Base-by-base conservation (phyloP, 2,888 invertebrate genomes). In the Bruchidius siliquastri region DNA sequence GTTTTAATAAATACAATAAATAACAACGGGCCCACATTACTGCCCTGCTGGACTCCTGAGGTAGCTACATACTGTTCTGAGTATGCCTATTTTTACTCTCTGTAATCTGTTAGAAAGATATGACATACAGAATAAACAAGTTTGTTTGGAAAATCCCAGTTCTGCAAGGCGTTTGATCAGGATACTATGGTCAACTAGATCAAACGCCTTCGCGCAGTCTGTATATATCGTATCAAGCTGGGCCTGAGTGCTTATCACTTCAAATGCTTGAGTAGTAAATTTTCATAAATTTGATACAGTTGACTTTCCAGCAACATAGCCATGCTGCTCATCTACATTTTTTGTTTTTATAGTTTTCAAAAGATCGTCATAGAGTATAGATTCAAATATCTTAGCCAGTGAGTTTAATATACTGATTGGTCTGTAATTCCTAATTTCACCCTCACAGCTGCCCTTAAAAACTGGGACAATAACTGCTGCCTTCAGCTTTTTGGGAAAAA, bases 151-250 rank as follows among this genome's bases (percentile, higher is more conserved):
- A 30, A 70, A 70, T 26, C 70, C 30, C 22, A 22, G 4, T 70
- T 22, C n/a, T 20, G 10, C 20, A 2, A 22, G 13, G 3, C 68
- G 68, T 2, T 21, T 4, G 8, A 70, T 20, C 18, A 70, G 30
- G 22, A 70, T 2, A 20, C 3, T 2, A 22, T 70, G 70, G 30
- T 70, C 70, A 20, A 70, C 70, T 2, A 26, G 22, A 30, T 70
- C 70, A 70, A 70, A 70, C 8, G 70, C 70, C 70, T 70, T 70
- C 18, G 26, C 26, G 20, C 26, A 70, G 26, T 70, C 70, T 2
- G 70, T 70, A 3, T 26, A 18, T 3, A 70, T 13, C 18, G 30
- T 30, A 70, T 70, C 70, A n/a, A 70, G 30, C 26, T 70, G 70
- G 13, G 4, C 3, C 4, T 67, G 68, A 13, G 3, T 13, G 13